These are phyloP conservation scores for Cossypha heuglini DNA, from an alignment of 2,797 vertebrate genomes.

Conservation along the genomic window DNA sequence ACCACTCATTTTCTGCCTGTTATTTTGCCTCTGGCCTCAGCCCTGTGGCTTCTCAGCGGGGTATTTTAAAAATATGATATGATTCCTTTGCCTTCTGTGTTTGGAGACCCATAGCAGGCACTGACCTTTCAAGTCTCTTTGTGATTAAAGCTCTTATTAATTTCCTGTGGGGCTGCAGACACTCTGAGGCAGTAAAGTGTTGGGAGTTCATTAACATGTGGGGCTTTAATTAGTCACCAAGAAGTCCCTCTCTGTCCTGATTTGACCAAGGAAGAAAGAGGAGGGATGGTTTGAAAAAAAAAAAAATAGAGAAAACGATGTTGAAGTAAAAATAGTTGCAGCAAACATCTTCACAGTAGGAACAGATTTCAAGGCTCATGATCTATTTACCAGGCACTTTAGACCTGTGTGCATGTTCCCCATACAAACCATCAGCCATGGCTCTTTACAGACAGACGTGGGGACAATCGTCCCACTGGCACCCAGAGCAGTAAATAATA, in stretches of 20 bases:
- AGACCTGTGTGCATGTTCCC: background rate
- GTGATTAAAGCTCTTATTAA: constrained; percentile 77
- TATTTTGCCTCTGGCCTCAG: background rate
- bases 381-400: constrained; percentile 19
- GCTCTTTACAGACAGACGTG: background rate
- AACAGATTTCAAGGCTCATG: background rate
- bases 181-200: constrained; percentile 52
- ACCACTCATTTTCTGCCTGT: constrained; percentile 25
- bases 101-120: constrained; percentile 61
- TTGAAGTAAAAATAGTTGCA: constrained; percentile 23
- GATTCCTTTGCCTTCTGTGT: constrained; percentile 46
- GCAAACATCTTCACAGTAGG: constrained; percentile 31
- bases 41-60: background rate
- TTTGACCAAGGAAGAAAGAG: constrained; percentile 26
- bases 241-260: constrained; percentile 53
- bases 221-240: constrained; percentile 71
- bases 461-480: background rate
- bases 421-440: background rate
- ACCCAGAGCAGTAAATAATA: background rate
- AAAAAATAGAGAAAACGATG: background rate
- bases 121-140: constrained; percentile 72
- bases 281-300: background rate
- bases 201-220: constrained; percentile 72
- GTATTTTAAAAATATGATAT: constrained; percentile 47
- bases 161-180: constrained; percentile 70